phyloP scores from a whole-genome alignment of 2,888 invertebrate species.

The Laothoe populi region DNA sequence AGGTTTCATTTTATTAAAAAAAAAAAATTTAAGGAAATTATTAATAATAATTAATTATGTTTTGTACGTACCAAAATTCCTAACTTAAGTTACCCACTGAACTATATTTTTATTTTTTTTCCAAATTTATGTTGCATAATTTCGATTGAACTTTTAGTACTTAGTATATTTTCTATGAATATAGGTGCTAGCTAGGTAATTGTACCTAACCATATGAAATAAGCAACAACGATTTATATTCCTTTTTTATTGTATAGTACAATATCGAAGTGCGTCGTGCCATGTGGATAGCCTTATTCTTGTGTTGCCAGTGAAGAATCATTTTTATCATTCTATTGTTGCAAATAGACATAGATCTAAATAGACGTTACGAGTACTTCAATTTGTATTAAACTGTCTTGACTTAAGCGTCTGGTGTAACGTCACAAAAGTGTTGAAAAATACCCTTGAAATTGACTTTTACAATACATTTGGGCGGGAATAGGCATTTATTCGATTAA shows the following conservation, averaged over 20 bases:
- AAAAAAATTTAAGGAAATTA: too few species aligned
- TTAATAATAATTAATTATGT: too few species aligned
- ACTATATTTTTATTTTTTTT: conserved; percentile 11
- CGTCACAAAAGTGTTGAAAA: too few species aligned
- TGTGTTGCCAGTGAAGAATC: conserved; percentile 26
- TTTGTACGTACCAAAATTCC: conserved; percentile 6
- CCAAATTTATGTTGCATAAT: conserved; percentile 16
- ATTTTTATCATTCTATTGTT: neutral
- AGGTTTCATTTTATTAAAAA: too few species aligned
- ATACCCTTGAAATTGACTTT: too few species aligned
- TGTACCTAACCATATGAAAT: conserved; percentile 40
- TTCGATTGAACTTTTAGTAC: conserved; percentile 38
- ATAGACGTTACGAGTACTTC: too few species aligned
- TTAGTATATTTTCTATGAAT: conserved; percentile 56
- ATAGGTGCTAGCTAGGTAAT: conserved; percentile 62
- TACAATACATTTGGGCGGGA: too few species aligned
- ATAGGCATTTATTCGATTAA: too few species aligned
- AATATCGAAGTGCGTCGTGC: conserved; percentile 58
- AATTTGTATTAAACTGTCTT: too few species aligned
- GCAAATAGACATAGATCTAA: too few species aligned
- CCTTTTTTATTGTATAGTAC: conserved; percentile 55
- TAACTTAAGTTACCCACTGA: conserved; percentile 12
- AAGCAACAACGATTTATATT: conserved; percentile 51
- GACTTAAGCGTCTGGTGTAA: too few species aligned
- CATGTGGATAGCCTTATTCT: conserved; percentile 42